Evolutionary conservation across 2,888 invertebrate genomes (phyloP).

Genomic region (Heliconius aoede): DNA sequence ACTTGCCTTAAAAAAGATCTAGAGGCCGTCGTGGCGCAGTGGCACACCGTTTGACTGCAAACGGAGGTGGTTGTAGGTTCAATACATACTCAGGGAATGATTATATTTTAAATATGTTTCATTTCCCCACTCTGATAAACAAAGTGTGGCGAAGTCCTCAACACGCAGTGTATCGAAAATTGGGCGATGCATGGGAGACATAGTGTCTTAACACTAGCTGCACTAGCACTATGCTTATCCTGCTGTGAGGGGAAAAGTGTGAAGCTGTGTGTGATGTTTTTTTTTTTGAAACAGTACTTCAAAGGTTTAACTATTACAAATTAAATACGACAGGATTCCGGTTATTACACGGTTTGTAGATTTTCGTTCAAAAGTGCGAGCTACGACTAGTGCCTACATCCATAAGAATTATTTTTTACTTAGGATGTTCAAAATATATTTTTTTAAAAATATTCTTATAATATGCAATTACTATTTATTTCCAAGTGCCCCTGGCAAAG

Average conservation of each 20-base stretch:
- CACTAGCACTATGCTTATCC: neutral
- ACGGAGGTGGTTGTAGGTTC: neutral
- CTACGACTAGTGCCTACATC: too few species aligned
- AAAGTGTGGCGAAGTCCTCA: neutral
- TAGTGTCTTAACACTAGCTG: neutral
- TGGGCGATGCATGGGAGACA: neutral
- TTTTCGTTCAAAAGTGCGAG: neutral
- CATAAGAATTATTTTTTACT: too few species aligned
- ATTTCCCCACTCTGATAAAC: too few species aligned
- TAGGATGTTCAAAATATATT: too few species aligned
- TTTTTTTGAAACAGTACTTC: neutral
- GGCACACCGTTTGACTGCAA: too few species aligned
- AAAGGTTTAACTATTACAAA: neutral
- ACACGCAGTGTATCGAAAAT: neutral
- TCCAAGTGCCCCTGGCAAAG: too few species aligned
- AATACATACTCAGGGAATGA: neutral
- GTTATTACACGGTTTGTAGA: neutral
- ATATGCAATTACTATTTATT: too few species aligned
- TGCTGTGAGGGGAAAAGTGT: neutral
- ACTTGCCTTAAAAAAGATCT: neutral
- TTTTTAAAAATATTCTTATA: too few species aligned
- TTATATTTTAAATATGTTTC: too few species aligned
- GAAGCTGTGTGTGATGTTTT: neutral
- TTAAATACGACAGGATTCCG: constrained; percentile 3
- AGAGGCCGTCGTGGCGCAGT: neutral